Percentiles rank a stretch among this genome's conserved stretches.
Evolutionary conservation across 2,113 vertebrate genomes (phyloP).

Genomic region (Falcunculus frontatus): DNA sequence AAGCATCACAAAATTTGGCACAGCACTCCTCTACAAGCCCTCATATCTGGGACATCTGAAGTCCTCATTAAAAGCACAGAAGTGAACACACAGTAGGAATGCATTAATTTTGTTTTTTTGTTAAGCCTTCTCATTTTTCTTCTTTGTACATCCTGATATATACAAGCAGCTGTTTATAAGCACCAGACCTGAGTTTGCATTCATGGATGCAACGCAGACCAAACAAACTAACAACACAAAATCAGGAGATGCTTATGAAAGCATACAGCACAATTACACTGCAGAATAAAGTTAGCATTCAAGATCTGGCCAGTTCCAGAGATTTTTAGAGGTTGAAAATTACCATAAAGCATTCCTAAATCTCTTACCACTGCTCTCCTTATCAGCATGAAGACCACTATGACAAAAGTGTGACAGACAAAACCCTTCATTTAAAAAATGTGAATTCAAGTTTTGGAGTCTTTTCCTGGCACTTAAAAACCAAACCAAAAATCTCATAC

Average conservation of each 20-base stretch:
- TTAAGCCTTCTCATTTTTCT: not conserved
- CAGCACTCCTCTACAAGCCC: not conserved
- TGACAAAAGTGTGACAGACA: not conserved
- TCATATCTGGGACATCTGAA: not conserved
- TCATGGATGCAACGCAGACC: not conserved
- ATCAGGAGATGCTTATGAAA: not conserved
- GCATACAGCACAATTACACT: not conserved
- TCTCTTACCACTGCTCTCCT: not conserved
- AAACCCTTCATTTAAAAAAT: not conserved
- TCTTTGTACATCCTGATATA: not conserved
- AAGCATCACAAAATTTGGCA: not conserved
- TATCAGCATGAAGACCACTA: not conserved
- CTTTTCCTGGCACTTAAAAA: not conserved
- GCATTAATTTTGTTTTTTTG: not conserved
- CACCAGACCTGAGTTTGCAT: not conserved
- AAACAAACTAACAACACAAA: not conserved
- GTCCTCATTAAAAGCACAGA: not conserved
- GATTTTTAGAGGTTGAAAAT: not conserved
- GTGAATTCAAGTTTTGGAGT: not conserved
- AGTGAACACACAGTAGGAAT: not conserved
- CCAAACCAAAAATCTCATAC: not conserved
- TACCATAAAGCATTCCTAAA: not conserved
- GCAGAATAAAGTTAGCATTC: not conserved
- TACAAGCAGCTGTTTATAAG: not conserved
- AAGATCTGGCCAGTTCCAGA: not conserved